Percentiles rank a stretch among this genome's conserved stretches.
Conservation (phyloP, 2,113 vertebrate genomes). For the Dolichallabes microphthalmus region DNA sequence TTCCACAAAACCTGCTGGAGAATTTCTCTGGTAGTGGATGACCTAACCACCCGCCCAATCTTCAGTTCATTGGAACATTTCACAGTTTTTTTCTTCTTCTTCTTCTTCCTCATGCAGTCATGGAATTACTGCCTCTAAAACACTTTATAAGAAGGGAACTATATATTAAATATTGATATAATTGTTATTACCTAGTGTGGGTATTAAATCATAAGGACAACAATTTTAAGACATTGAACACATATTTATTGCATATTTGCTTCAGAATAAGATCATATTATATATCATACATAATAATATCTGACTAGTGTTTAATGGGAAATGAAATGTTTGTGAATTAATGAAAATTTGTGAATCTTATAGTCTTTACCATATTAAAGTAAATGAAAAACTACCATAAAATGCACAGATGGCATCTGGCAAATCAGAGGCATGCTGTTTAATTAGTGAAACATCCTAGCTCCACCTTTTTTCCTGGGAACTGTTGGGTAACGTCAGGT, state of each 20-base stretch:
- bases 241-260: background rate
- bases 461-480: background rate
- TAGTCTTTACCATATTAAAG: background rate
- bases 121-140: background rate
- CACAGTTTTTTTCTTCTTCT: background rate
- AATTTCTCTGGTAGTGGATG: slow-evolving; percentile 49
- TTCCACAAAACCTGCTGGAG: slow-evolving; percentile 44
- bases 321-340: background rate
- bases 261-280: background rate
- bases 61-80: slow-evolving; percentile 3
- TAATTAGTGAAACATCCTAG: background rate
- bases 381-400: background rate
- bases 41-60: slow-evolving; percentile 17
- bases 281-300: background rate
- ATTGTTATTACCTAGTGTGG: background rate
- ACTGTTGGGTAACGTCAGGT: background rate
- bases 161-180: background rate
- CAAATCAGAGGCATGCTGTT: background rate
- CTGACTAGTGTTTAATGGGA: background rate
- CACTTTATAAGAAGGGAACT: background rate
- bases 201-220: background rate
- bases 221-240: too few relatives aligned
- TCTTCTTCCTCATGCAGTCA: background rate
- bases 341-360: background rate
- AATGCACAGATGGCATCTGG: background rate